Base-by-base conservation (phyloP, 2,113 vertebrate species). In the Callorhinus ursinus region DNA sequence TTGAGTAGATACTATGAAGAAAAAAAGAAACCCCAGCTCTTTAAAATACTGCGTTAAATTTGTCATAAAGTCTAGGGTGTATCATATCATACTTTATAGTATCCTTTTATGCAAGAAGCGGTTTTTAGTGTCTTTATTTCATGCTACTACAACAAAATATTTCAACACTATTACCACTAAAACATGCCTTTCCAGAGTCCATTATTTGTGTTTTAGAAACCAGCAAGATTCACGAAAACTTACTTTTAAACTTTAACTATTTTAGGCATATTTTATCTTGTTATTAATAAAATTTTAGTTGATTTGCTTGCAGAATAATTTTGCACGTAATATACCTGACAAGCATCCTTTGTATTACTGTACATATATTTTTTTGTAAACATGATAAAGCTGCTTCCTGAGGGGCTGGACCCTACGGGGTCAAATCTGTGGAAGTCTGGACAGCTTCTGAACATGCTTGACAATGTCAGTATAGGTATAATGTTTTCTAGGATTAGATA, bases 221-320 rank as follows among this genome's bases (percentile, higher is more conserved):
- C 31, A 85, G 88, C 21, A 92, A 84, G 72, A 90, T 16, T 94
- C 79, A 94, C 51, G 90, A 16, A 71, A 94, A 72, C 42, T 71
- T 79, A 53, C 49, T 79, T 57, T 93, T 42, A 77, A 96, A 90
- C 8, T 59, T 92, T 51, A 51, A 51, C 33, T 61, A 69, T 46
- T 92, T 96, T 81, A 77, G 65, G 24, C 65, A 57, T 92, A 89
- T 77, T 94, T 92, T 82, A 59, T 61, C 79, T 77, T 80, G 10
- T 79, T 67, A 90, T 26, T 83, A 74, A 76, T 91, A 81, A 84
- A 69, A 92, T 86, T 49, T 81, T 76, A 87, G 71, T 19, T 97
- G n/a, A 67, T 93, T 96, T 91, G 74, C 51, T 84, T 93, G 33
- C 12, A 77, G 12, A 81, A n/a, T 89, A n/a, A 51, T 89, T 82